Evolutionary conservation across 1,140 invertebrate species (phyloP), one percentile per base, ranked within the genome.

Genomic region (Chironomus tepperi): DNA sequence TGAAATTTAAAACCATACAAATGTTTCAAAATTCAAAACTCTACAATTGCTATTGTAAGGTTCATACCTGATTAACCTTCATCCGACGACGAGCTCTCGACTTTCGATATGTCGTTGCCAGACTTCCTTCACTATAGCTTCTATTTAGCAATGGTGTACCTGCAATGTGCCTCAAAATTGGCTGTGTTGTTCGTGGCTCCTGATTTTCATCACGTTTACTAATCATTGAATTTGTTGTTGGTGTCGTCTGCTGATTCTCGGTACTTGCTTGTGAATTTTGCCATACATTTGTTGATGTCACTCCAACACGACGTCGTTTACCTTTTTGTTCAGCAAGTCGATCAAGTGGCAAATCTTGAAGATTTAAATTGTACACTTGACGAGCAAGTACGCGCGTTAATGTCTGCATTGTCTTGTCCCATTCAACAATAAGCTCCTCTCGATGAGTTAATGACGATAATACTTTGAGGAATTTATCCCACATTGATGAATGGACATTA

Each of bases 391-490:
- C 95, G 77, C 95, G 86, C 0, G 96, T 98, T 76, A 98, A 82
- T 0, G 95, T 98, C 79, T 98, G 95, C 88, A 98, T 90, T 18
- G 96, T 98, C 93, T 98, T 98, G 90, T 96, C 93, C 96, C 96
- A 98, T 82, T 99, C 96, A 76, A 90, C 92, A 76, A 99, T 94
- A 0, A 99, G 85, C 81, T 98, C 96, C 80, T 98, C 94, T 91
- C 96, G 98, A 76, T 92, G 91, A 1, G 95, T 98, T 0, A 98
- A 85, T 9, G 92, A 91, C 0, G 93, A 92, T 2, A 98, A 84
- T 24, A 97, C 91, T 76, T 89, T 87, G 77, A 98, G 87, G 83
- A 98, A 97, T 80, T 94, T 91, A 83, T 98, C 94, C 97, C 97
- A 99, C 6, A 99, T 84, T 78, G 94, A 90, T 8, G 89, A 85